Evolutionary conservation across 2,113 vertebrate species (phyloP), one percentile per base, ranked within the genome.

Genomic region (Dicerorhinus sumatrensis): DNA sequence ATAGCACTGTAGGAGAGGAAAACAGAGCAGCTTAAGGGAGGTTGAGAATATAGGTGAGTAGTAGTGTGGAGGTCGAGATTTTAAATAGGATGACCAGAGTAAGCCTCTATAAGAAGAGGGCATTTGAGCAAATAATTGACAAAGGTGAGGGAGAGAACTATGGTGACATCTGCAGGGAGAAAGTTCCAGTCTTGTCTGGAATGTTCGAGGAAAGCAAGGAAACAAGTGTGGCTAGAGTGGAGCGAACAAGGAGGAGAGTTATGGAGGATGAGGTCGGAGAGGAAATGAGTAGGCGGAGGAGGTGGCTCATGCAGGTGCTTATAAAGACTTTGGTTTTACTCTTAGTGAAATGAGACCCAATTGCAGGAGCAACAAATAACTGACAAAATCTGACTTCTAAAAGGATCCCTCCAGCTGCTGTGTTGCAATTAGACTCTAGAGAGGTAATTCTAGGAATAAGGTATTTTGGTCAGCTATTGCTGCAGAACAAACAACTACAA

Each of bases 41-140:
- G 7, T 20, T 76, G 75, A 63, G 75, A 87, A 46, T 36, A 17
- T 0, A 80, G 17, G 48, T 85, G 79, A 21, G 29, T 4, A 33
- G 9, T n/a, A 33, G 8, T 27, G 8, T 27, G 63, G 42, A 84
- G 13, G 6, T 13, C 70, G 36, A 2, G 25, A n/a, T 83, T 87
- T 80, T 60, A 84, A 76, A 75, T 2, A 84, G 42, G 12, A 14
- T 81, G 6, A 67, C 36, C 18, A 80, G 31, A 58, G 8, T 75
- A 36, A 18, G 31, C 58, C 9, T 48, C 85, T 31, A 2, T 39
- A 29, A 77, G 75, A 80, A 79, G 21, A 33, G 36, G 48, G 36
- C 42, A 36, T 95, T 88, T 48, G 48, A 89, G 62, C 79, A 92
- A 73, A 96, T 20, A 54, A 31, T 69, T 62, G 36, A 16, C 33